Evolutionary conservation across 2,888 invertebrate genomes (phyloP).

Genomic region (Cenopis cana): DNA sequence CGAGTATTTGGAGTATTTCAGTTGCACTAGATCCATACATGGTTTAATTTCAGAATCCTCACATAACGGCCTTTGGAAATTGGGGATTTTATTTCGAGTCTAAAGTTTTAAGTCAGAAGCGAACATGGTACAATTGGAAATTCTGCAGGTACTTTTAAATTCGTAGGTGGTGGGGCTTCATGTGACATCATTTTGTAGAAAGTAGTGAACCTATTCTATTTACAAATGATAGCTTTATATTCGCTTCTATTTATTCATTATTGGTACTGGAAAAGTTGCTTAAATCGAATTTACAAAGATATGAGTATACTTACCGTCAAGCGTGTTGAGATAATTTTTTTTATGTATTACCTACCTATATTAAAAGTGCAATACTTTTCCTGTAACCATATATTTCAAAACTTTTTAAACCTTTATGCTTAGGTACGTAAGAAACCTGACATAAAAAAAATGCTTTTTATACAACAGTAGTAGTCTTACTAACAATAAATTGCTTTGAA

Average conservation of each 20-base stretch:
- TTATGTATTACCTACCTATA: no score
- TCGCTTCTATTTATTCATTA: conserved; percentile 53
- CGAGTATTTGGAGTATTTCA: conserved; percentile 55
- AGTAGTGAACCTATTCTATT: conserved; percentile 47
- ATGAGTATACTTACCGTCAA: neutral
- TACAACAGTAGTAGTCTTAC: conserved; percentile 34
- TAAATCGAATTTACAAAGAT: conserved; percentile 42
- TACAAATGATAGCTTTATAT: conserved; percentile 54
- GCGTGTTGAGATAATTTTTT: neutral
- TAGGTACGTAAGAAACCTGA: conserved; percentile 55
- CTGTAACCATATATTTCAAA: conserved; percentile 54
- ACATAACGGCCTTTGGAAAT: conserved; percentile 76
- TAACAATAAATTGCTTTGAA: conserved; percentile 41
- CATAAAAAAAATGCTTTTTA: conserved; percentile 52
- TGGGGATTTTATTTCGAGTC: conserved; percentile 71
- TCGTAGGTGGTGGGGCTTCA: conserved; percentile 72
- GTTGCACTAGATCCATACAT: conserved; percentile 68
- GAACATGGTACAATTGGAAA: conserved; percentile 81
- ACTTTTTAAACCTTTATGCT: conserved; percentile 45
- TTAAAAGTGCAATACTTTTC: conserved; percentile 59
- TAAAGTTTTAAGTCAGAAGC: conserved; percentile 56
- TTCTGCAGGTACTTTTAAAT: conserved; percentile 76
- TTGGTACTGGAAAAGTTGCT: conserved; percentile 54
- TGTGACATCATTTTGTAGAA: conserved; percentile 46
- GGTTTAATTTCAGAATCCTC: conserved; percentile 81